Percentiles rank a stretch among this genome's conserved stretches.
phyloP scores from a whole-genome alignment of 1,140 invertebrate genomes.

The Micrasema longulum region DNA sequence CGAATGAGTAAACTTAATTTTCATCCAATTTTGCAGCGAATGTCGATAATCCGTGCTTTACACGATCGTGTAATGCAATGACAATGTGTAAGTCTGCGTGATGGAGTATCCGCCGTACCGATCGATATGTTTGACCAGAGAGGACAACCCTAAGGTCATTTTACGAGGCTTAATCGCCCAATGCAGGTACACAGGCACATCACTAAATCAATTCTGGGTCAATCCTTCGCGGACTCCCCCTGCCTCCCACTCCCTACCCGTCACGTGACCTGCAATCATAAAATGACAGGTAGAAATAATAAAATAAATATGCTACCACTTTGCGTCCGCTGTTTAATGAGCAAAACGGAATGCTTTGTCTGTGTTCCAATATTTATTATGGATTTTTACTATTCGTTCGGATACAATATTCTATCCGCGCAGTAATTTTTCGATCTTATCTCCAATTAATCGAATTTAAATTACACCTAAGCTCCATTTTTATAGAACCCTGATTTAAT shows the following conservation, averaged over 20 bases:
- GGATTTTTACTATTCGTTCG: constrained; percentile 21
- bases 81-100: neutral
- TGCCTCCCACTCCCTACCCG: too few relatives aligned
- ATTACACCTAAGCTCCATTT: constrained; percentile 29
- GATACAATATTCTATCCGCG: constrained; percentile 1
- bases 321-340: constrained; percentile 33
- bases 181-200: constrained; percentile 1
- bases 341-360: constrained; percentile 38
- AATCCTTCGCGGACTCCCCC: constrained; percentile 44
- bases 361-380: constrained; percentile 22
- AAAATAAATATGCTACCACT: constrained; percentile 41
- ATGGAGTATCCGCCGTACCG: neutral
- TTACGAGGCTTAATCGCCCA: neutral
- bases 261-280: constrained; percentile 38
- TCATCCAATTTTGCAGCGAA: too few relatives aligned
- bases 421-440: constrained; percentile 36
- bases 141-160: constrained; percentile 16
- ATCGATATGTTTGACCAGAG: constrained; percentile 20
- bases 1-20: too few relatives aligned
- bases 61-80: too few relatives aligned
- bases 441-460: constrained; percentile 34
- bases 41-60: too few relatives aligned
- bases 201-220: constrained; percentile 50
- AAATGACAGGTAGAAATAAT: constrained; percentile 41
- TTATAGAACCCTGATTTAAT: constrained; percentile 23